These are phyloP conservation scores for Apodemus sylvaticus DNA, from an alignment of 2,113 vertebrate genomes.

Conservation along the genomic window DNA sequence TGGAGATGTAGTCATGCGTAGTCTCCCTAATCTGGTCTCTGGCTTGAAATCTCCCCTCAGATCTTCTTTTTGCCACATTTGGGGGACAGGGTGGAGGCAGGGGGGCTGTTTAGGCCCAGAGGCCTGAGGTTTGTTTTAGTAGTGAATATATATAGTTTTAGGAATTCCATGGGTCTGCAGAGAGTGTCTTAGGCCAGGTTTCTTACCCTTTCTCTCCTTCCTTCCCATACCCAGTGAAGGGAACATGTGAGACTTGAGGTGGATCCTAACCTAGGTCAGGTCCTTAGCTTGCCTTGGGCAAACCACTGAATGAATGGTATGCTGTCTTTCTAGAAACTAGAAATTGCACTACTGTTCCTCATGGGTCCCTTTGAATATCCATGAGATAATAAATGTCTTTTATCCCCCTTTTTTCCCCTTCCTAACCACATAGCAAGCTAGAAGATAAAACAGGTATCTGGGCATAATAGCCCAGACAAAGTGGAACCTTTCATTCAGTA, in stretches of 20 bases:
- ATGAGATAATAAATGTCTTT: not conserved
- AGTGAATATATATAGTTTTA: not conserved
- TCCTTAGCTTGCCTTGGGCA: not conserved
- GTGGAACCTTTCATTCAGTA: not conserved
- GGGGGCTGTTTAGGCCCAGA: not conserved
- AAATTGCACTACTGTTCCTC: not conserved
- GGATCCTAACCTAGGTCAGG: not conserved
- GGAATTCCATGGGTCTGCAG: not conserved
- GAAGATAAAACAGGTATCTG: not conserved
- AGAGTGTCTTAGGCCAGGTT: not conserved
- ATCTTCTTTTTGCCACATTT: not conserved
- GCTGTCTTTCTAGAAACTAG: not conserved
- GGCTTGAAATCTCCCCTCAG: not conserved
- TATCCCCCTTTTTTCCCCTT: not conserved
- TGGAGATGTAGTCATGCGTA: constrained; percentile 7
- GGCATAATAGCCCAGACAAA: not conserved
- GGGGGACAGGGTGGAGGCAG: too few species aligned
- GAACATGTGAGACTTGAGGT: not conserved
- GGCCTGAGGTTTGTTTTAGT: not conserved
- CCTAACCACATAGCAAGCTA: not conserved
- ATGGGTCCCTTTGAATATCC: not conserved
- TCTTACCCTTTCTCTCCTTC: not conserved
- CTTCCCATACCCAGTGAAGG: not conserved
- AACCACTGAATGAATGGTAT: not conserved
- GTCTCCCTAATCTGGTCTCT: not conserved